phyloP scores from a whole-genome alignment of 2,113 vertebrate species.

The Plecotus auritus region DNA sequence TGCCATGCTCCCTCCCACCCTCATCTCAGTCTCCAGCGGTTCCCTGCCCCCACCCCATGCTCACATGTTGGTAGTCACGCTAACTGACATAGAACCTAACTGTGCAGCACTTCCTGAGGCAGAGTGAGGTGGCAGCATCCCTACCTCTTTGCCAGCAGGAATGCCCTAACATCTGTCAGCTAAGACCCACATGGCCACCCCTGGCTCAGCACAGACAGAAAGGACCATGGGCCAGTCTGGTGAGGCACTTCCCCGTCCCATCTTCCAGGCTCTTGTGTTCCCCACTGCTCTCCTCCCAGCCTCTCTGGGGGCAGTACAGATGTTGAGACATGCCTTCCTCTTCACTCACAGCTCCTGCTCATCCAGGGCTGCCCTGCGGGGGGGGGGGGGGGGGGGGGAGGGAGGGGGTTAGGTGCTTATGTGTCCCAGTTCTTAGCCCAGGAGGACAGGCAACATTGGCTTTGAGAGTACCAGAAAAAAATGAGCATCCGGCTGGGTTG shows the following conservation, averaged over 20 bases:
- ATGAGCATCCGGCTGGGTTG: background rate
- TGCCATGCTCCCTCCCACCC: background rate
- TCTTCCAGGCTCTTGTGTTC: background rate
- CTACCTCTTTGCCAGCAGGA: background rate
- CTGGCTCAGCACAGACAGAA: background rate
- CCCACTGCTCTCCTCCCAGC: background rate
- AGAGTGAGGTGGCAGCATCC: background rate
- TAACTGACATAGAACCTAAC: background rate
- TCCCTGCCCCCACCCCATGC: rapidly evolving
- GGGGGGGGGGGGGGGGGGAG: too few species aligned
- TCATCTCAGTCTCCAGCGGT: background rate
- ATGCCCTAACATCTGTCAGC: background rate
- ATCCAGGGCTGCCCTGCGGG: background rate
- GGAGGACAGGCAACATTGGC: background rate
- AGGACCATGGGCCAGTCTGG: too few species aligned
- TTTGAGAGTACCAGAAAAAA: background rate
- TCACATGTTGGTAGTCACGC: too few species aligned
- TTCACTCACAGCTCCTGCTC: background rate
- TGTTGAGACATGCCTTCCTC: background rate
- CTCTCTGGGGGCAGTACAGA: background rate
- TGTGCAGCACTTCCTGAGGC: background rate
- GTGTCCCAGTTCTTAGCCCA: background rate
- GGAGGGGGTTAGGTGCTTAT: background rate
- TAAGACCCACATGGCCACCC: background rate
- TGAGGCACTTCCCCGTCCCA: background rate